Percentiles rank a stretch among this genome's conserved stretches.
These are phyloP conservation scores for Mesocricetus auratus DNA, from an alignment of 2,113 vertebrate species.

Conservation along the genomic window DNA sequence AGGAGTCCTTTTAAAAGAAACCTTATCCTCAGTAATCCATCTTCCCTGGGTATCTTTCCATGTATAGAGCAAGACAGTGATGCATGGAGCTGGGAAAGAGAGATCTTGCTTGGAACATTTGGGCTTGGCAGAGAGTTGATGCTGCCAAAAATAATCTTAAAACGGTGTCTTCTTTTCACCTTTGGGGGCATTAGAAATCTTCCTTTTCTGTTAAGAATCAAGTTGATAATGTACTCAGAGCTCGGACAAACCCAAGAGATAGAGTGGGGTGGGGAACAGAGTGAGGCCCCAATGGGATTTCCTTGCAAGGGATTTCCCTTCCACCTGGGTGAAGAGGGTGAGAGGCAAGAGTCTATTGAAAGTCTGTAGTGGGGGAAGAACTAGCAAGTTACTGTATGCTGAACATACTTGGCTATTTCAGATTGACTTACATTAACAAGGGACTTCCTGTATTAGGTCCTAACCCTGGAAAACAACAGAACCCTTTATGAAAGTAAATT, in stretches of 20 bases:
- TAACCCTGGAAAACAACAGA: not conserved
- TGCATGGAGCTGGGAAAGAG: not conserved
- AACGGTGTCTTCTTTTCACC: not conserved
- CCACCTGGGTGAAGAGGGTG: not conserved
- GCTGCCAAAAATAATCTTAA: slow-evolving; percentile 61
- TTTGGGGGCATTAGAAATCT: slow-evolving; percentile 32
- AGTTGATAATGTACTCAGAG: slow-evolving; percentile 8
- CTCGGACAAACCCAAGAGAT: slow-evolving; percentile 13
- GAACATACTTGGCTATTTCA: not conserved
- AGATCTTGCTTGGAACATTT: not conserved
- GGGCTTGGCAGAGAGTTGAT: not conserved
- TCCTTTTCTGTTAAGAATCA: slow-evolving; percentile 56
- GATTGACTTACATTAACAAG: not conserved
- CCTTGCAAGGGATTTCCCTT: not conserved
- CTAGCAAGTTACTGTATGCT: not conserved
- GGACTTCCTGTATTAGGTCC: not conserved
- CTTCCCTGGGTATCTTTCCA: slow-evolving; percentile 19
- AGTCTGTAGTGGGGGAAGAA: not conserved
- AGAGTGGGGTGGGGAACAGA: not conserved
- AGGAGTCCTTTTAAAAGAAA: slow-evolving; percentile 8
- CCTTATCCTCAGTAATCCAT: slow-evolving; percentile 35
- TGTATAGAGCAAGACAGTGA: not conserved
- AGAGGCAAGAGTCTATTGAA: not conserved
- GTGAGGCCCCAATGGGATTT: accelerated
- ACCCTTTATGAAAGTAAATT: not conserved